A percentile compares a stretch with the other conserved stretches of the same genome.
These are phyloP conservation scores for Rhombomys opimus DNA, from an alignment of 2,113 vertebrate genomes.

Conservation along the genomic window DNA sequence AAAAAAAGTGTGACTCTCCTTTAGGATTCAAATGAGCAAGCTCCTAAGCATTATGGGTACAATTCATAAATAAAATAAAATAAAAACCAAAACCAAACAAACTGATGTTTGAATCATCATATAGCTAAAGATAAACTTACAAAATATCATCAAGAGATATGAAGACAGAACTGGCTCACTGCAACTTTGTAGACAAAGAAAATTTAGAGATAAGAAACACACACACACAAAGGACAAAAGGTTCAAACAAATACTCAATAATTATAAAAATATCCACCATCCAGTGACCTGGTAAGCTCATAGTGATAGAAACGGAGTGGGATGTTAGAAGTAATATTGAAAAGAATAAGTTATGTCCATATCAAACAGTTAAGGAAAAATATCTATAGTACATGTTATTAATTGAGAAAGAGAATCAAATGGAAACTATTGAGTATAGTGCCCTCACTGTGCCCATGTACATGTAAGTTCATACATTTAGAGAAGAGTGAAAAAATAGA, in stretches of 20 bases:
- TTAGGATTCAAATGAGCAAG: neutral
- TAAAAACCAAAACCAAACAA: neutral
- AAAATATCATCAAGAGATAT: conserved; percentile 23
- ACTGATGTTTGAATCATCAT: neutral
- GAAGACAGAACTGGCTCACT: neutral
- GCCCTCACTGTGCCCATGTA: neutral
- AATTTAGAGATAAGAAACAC: neutral
- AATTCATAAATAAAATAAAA: neutral
- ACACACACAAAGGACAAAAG: neutral
- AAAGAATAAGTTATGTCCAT: neutral
- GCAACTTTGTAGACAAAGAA: conserved; percentile 1
- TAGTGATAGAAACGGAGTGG: neutral
- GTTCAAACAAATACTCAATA: neutral
- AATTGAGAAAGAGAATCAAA: conserved; percentile 11
- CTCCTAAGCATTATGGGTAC: neutral
- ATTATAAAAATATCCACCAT: neutral
- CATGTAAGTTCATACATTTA: neutral
- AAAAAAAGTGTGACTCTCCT: neutral
- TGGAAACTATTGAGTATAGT: neutral
- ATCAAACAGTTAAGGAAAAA: neutral
- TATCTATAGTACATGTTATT: neutral
- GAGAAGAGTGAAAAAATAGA: neutral
- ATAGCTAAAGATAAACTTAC: neutral
- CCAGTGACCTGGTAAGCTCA: neutral
- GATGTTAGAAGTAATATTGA: neutral